Evolutionary conservation across 2,113 vertebrate species (phyloP).

Genomic region (Aythya baeri): DNA sequence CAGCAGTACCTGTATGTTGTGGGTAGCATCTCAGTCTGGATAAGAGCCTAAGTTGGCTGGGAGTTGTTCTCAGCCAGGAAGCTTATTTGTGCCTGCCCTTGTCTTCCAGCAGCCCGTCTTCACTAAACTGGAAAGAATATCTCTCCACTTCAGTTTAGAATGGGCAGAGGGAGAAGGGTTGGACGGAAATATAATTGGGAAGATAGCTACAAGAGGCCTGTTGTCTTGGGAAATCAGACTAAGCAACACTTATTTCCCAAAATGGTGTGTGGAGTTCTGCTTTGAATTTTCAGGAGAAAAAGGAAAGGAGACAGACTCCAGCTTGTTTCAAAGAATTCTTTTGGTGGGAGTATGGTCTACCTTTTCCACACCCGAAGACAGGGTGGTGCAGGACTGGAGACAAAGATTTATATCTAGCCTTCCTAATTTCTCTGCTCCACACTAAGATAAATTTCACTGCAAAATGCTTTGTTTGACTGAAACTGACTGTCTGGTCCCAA

Average conservation of each 20-base stretch:
- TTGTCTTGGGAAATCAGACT: neutral
- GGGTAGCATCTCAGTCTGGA: neutral
- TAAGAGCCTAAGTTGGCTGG: neutral
- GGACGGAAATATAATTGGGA: neutral
- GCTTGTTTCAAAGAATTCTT: neutral
- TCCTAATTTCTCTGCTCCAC: neutral
- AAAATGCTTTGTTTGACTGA: neutral
- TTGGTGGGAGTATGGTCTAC: neutral
- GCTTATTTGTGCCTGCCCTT: neutral
- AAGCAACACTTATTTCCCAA: accelerated
- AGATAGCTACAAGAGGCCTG: neutral
- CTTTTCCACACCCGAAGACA: neutral
- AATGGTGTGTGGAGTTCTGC: neutral
- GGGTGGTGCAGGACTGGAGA: neutral
- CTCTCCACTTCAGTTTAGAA: neutral
- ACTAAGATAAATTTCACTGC: neutral
- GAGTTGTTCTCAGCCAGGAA: neutral
- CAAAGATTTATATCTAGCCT: neutral
- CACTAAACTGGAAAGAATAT: accelerated
- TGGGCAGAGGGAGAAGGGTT: neutral
- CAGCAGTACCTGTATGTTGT: neutral
- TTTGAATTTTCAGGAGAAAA: neutral
- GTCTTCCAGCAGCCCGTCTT: neutral
- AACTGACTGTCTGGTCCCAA: too few relatives aligned
- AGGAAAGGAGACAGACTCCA: neutral